Conservation (phyloP, 1,140 invertebrate species). For the Leguminivora glycinivorella region DNA sequence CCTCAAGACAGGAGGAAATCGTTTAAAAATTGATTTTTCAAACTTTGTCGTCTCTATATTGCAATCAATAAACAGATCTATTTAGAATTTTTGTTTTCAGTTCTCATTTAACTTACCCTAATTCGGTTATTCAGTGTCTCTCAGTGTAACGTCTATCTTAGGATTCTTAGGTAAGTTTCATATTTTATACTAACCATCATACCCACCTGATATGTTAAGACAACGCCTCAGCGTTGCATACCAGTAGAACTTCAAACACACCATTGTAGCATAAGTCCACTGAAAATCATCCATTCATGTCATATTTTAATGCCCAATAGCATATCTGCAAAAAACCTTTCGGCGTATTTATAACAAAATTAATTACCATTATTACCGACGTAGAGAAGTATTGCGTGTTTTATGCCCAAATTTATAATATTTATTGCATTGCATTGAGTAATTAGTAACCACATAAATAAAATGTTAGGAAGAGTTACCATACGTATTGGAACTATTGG, state of each 20-base stretch:
- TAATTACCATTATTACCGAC: too few relatives aligned
- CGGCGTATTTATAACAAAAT: background rate
- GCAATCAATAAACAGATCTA: slow-evolving; percentile 61
- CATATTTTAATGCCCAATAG: slow-evolving; percentile 8
- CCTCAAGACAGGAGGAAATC: slow-evolving; percentile 82
- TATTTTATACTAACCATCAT: background rate
- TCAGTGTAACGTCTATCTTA: background rate
- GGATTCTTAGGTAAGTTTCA: too few relatives aligned
- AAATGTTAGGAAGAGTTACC: too few relatives aligned
- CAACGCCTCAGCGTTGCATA: background rate
- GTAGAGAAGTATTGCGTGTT: too few relatives aligned
- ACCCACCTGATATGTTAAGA: background rate
- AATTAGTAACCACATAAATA: too few relatives aligned
- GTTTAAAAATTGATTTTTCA: slow-evolving; percentile 83
- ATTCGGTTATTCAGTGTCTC: background rate
- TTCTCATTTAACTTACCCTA: background rate
- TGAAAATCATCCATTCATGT: slow-evolving; percentile 67
- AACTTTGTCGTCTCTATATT: slow-evolving; percentile 82
- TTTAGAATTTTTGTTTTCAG: slow-evolving; percentile 12
- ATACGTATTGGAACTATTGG: too few relatives aligned
- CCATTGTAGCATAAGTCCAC: slow-evolving; percentile 33
- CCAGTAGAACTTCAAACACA: background rate
- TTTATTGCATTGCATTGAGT: too few relatives aligned
- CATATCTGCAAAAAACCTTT: background rate
- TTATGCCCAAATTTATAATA: too few relatives aligned